A percentile compares a stretch with the other conserved stretches of the same genome.
Conservation (phyloP, 1,140 invertebrate genomes). For the Piezodorus guildinii region DNA sequence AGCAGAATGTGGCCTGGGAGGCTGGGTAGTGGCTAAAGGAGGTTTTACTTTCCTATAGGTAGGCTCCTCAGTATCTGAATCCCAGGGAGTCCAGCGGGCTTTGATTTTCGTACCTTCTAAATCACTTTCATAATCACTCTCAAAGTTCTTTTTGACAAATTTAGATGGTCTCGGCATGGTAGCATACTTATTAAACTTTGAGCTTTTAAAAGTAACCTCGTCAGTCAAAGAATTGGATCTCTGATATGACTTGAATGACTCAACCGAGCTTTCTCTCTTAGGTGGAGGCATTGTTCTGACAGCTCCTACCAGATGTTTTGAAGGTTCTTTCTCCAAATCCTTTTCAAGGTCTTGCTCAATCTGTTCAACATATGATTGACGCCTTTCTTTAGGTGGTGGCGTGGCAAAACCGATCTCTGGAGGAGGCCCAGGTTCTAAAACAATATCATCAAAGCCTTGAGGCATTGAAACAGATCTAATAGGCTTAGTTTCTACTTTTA, state of each 20-base stretch:
- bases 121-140: slow-evolving; percentile 64
- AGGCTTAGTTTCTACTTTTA: slow-evolving; percentile 30
- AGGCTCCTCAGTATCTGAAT: slow-evolving; percentile 53
- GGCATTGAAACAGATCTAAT: slow-evolving; percentile 33
- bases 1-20: slow-evolving; percentile 40
- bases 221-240: slow-evolving; percentile 22
- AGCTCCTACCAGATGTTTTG: slow-evolving; percentile 40
- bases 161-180: slow-evolving; percentile 47
- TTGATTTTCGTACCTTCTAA: slow-evolving; percentile 40
- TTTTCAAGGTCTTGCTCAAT: slow-evolving; percentile 45
- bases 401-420: slow-evolving; percentile 51
- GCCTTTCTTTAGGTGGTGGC: slow-evolving; percentile 33
- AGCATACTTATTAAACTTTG: slow-evolving; percentile 29
- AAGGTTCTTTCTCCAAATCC: slow-evolving; percentile 40
- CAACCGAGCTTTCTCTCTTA: slow-evolving; percentile 30
- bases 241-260: slow-evolving; percentile 18
- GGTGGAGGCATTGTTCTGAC: slow-evolving; percentile 39
- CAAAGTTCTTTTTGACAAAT: slow-evolving; percentile 46
- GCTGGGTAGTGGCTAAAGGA: slow-evolving; percentile 34
- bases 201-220: slow-evolving; percentile 33
- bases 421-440: slow-evolving; percentile 46
- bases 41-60: slow-evolving; percentile 42
- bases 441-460: slow-evolving; percentile 35
- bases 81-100: slow-evolving; percentile 49
- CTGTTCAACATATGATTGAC: slow-evolving; percentile 43